Evolutionary conservation across 2,797 vertebrate species (phyloP).

Genomic region (Pseudochirops corinnae): DNA sequence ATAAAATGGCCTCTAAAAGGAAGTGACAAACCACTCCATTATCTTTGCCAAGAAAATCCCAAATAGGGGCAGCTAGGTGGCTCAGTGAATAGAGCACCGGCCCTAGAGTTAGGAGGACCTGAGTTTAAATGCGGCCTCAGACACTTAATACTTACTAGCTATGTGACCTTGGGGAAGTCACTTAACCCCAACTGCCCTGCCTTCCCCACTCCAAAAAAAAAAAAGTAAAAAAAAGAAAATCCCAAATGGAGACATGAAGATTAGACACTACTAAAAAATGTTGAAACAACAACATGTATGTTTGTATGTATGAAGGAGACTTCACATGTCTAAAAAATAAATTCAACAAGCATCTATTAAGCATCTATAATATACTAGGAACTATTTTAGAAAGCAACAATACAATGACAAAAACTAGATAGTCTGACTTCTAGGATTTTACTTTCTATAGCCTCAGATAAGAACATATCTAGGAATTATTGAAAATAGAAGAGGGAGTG

Average conservation of each 20-base stretch:
- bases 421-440: not conserved
- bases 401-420: not conserved
- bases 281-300: not conserved
- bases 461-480: not conserved
- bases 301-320: not conserved
- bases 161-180: no score
- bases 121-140: no score
- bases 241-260: not conserved
- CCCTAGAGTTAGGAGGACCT: no score
- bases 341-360: not conserved
- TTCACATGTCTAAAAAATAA: not conserved
- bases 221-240: no score
- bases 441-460: not conserved
- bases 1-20: not conserved
- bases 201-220: no score
- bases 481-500: not conserved
- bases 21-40: not conserved
- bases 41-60: not conserved
- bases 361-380: not conserved
- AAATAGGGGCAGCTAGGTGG: not conserved
- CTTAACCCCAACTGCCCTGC: no score
- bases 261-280: not conserved
- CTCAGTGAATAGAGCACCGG: no score
- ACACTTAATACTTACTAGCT: no score
- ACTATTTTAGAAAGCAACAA: not conserved